phyloP scores from a whole-genome alignment of 2,888 invertebrate species.

The Chrysolina americana region DNA sequence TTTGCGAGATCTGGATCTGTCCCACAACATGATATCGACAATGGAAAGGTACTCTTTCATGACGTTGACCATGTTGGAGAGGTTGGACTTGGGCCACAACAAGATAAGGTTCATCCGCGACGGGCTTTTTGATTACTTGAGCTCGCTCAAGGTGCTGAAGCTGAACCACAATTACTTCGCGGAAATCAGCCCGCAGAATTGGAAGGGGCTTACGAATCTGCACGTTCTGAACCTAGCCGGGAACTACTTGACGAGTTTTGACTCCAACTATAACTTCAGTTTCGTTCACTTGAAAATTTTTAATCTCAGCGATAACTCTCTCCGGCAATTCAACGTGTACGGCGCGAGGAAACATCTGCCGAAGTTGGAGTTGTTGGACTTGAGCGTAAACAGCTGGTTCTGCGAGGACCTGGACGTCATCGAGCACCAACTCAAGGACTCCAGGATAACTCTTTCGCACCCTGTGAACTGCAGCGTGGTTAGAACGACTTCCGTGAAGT shows the following conservation, averaged over 20 bases:
- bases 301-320: constrained; percentile 57
- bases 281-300: constrained; percentile 52
- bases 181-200: constrained; percentile 50
- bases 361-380: constrained; percentile 51
- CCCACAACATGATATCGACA: constrained; percentile 55
- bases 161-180: constrained; percentile 54
- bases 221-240: constrained; percentile 59
- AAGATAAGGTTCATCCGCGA: constrained; percentile 54
- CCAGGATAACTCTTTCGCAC: constrained; percentile 39
- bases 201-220: constrained; percentile 55
- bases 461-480: constrained; percentile 31
- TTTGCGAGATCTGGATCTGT: constrained; percentile 58
- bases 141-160: constrained; percentile 50
- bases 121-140: constrained; percentile 55
- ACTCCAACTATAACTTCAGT: constrained; percentile 49
- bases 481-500: constrained; percentile 13
- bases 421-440: constrained; percentile 46
- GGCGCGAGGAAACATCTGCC: constrained; percentile 49
- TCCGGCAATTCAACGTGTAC: constrained; percentile 52
- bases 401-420: constrained; percentile 56
- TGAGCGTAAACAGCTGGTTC: constrained; percentile 57
- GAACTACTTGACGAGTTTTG: constrained; percentile 59
- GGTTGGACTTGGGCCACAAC: constrained; percentile 60
- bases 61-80: constrained; percentile 52
- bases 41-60: constrained; percentile 51